Base-by-base conservation (phyloP, 2,888 invertebrate species). In the Eristalis pertinax region DNA sequence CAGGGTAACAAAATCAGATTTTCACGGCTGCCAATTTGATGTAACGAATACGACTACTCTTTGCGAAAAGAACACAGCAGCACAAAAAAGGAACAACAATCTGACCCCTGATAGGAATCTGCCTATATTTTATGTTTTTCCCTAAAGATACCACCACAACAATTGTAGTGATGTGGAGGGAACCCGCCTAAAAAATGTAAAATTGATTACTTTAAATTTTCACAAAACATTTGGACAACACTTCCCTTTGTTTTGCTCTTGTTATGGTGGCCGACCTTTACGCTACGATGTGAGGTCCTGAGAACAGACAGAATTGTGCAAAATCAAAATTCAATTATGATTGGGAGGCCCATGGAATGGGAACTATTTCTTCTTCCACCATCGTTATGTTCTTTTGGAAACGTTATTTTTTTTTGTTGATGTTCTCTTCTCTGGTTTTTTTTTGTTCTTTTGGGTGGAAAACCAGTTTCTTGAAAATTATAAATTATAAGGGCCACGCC, bases 1-100 rank as follows among this genome's bases (percentile, higher is more conserved):
- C 56, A 76, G 62, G 70, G 72, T 62, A 56, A 68, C 72, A 11
- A 80, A 88, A 88, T 88, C 64, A 70, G 67, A 88, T 84, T 88
- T 88, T 88, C 84, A 88, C 84, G 88, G 84, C 88, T 88, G 88
- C 84, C 88, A 88, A 88, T 88, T 88, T 88, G 84, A 88, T 88
- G 88, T 84, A 88, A 88, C 77, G 69, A 79, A 87, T 73, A 87
- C 83, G 84, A 76, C 79, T 84, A 70, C 75, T 86, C 74, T 78
- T 26, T 50, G 50, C 41, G 76, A 67, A 79, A 78, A 77, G 43
- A 82, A 73, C 26, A 26, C 26, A 26, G 26, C 26, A 50, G 24
- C 67, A 62, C 35, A 64, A 35, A 56, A 73, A 58, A 70, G 32
- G 68, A 26, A 26, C 35, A 56, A 15, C 60, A 10, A 8, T 58